A percentile compares a stretch with the other conserved stretches of the same genome.
phyloP scores from a whole-genome alignment of 1,140 invertebrate species.

The Augochlora pura region DNA sequence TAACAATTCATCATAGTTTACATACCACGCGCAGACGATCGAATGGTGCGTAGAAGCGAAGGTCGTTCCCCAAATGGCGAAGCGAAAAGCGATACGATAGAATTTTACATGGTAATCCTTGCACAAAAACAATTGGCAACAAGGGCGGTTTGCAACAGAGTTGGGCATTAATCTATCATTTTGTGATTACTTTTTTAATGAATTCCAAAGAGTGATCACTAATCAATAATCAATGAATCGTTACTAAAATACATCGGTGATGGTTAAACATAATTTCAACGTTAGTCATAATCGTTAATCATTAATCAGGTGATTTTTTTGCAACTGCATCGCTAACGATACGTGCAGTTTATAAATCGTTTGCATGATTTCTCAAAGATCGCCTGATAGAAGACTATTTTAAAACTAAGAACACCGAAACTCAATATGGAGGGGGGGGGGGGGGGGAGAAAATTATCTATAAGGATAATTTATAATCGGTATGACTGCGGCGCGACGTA shows the following conservation, averaged over 20 bases:
- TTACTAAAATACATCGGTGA: too few relatives aligned
- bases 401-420: background rate
- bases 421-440: background rate
- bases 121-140: background rate
- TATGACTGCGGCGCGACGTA: background rate
- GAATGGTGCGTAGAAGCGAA: background rate
- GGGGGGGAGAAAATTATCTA: too few relatives aligned
- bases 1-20: too few relatives aligned
- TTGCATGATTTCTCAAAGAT: slow-evolving; percentile 3
- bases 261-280: too few relatives aligned
- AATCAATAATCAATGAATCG: too few relatives aligned
- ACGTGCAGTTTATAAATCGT: background rate
- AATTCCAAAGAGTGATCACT: too few relatives aligned
- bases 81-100: background rate
- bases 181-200: too few relatives aligned
- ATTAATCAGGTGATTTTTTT: too few relatives aligned
- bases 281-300: too few relatives aligned
- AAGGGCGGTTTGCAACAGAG: background rate
- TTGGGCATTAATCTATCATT: too few relatives aligned
- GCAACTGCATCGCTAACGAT: too few relatives aligned
- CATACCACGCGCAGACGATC: background rate
- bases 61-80: background rate
- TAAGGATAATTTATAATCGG: too few relatives aligned
- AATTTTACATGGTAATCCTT: background rate
- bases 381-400: background rate